Evolutionary conservation across 2,113 vertebrate genomes (phyloP).

Genomic region (Grammomys dolichurus): DNA sequence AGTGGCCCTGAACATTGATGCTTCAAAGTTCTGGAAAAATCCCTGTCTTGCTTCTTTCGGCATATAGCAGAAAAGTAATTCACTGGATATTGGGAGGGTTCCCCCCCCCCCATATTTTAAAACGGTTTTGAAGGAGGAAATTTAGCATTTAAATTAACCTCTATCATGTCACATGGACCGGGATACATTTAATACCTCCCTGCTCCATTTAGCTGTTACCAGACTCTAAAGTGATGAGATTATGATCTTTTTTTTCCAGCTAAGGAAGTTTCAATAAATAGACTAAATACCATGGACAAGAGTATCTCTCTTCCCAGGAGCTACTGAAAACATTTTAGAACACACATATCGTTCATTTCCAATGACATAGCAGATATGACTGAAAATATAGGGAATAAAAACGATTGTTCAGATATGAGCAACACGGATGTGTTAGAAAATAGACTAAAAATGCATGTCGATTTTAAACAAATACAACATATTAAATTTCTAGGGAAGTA

Average conservation of each 20-base stretch:
- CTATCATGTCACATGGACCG: neutral
- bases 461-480: constrained; percentile 1
- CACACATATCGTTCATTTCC: neutral
- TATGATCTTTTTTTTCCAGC: neutral
- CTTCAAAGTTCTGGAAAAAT: neutral
- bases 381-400: constrained; percentile 10
- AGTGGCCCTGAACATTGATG: no score
- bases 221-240: neutral
- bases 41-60: neutral
- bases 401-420: neutral
- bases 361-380: neutral
- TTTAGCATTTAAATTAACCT: neutral
- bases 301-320: neutral
- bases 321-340: neutral
- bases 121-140: neutral
- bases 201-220: neutral
- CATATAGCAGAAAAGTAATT: neutral
- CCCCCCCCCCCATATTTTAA: neutral
- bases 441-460: neutral
- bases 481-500: neutral
- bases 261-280: neutral
- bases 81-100: neutral
- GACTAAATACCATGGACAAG: neutral
- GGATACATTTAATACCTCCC: neutral
- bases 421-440: neutral